Evolutionary conservation across 92 coral and sea anemone species (phyloP).

Genomic region (Micromussa lordhowensis): DNA sequence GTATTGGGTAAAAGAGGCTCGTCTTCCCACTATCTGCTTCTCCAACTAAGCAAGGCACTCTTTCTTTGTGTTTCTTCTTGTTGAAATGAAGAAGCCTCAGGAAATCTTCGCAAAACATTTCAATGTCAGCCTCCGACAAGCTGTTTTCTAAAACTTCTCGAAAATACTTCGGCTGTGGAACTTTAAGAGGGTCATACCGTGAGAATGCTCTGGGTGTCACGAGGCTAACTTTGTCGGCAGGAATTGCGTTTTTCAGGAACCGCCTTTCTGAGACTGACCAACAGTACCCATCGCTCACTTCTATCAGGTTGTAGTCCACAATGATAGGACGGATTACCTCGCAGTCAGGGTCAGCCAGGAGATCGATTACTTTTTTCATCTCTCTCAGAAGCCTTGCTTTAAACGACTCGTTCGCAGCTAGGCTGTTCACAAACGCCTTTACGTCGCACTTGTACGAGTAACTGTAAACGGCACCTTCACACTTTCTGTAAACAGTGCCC

Average conservation of each 20-base stretch:
- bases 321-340: slow-evolving; percentile 36
- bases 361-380: slow-evolving; percentile 36
- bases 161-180: no score
- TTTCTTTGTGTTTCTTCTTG: neutral
- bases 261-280: slow-evolving; percentile 15
- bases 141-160: no score
- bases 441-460: slow-evolving; percentile 51
- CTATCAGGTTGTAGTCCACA: slow-evolving; percentile 40
- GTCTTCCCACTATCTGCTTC: slow-evolving; percentile 6
- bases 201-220: neutral
- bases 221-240: slow-evolving; percentile 31
- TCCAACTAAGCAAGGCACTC: neutral
- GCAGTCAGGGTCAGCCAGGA: slow-evolving; percentile 54
- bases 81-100: slow-evolving; percentile 13
- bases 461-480: slow-evolving; percentile 27
- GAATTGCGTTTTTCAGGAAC: slow-evolving; percentile 30
- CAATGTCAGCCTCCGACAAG: no score
- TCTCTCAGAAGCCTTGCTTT: slow-evolving; percentile 35
- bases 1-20: neutral
- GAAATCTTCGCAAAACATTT: slow-evolving; percentile 5
- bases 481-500: slow-evolving; percentile 45
- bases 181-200: no score
- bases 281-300: slow-evolving; percentile 28
- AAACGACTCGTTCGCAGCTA: slow-evolving; percentile 37
- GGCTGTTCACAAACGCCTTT: slow-evolving; percentile 49